Base-by-base conservation (phyloP, 1,140 invertebrate species). In the Triops longicaudatus region DNA sequence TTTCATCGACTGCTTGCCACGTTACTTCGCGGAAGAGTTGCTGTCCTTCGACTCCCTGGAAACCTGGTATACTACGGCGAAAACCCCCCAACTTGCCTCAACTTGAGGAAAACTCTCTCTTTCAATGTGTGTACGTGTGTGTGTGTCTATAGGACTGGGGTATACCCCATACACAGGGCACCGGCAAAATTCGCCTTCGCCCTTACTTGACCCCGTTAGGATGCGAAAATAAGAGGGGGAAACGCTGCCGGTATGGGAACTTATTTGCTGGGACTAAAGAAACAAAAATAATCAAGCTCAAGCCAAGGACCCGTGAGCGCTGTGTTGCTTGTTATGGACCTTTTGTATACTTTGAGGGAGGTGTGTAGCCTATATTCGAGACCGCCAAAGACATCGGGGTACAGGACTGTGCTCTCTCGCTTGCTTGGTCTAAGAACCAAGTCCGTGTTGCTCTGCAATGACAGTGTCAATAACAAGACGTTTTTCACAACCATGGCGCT, bases 271-370 rank as follows among this genome's bases (percentile, higher is more conserved):
- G 2, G 50, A 63, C 17, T 63, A 2, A 37, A 63, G 50, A 63
- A 63, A 63, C 17, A 63, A n/a, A 63, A 63, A 63, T 63, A 63
- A 63, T 63, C 50, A 63, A 22, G 50, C 50, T 63, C 17, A 63
- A 63, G 14, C 50, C 14, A 63, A 22, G 50, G 22, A 17, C 50
- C 50, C 50, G 50, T 63, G 50, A 63, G 50, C 50, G 50, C 50
- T 63, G 50, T 37, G 31, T 63, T 63, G 50, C 50, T 63, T 63
- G 50, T 63, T 22, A 63, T 63, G 50, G 50, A 17, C 50, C 50
- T 63, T 63, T 22, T 63, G 50, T 63, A 63, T 63, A 63, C 50
- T 63, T 63, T 63, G 14, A 63, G 50, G 50, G 50, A 63, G 50
- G 50, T 63, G 50, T 63, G 50, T 63, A n/a, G n/a, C n/a, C n/a